Base-by-base conservation (phyloP, 2,888 invertebrate species). In the Tetranychus truncatus region DNA sequence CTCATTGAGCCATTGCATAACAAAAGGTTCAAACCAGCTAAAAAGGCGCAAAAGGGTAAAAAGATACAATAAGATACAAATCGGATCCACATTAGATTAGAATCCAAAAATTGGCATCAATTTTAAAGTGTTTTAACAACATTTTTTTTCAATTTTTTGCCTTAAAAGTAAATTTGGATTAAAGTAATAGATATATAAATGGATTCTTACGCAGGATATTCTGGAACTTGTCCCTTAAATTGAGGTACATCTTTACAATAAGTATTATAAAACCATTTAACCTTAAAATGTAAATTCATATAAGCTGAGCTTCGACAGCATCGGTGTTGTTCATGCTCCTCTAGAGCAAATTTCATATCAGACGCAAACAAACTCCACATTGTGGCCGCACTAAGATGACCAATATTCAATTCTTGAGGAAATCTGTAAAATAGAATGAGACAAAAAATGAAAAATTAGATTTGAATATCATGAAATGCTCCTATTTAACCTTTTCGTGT, bases 1-100 rank as follows among this genome's bases (percentile, higher is more conserved):
- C 83, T 99, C 99, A 82, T 97, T 97, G 67, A 99, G 87, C 99
- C 99, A 99, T 83, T 97, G 97, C 97, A 99, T 99, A 71, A 99
- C 99, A 84, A 99, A 99, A n/a, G 97, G 96, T 83, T 97, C 97
- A 83, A 99, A 99, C 97, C 97, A 99, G 78, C 86, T 87, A 81
- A 67, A 80, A 78, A 9, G 11, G 24, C n/a, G 7, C 1, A 21
- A 34, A n/a, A 65, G 24, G 21, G 45, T 18, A 45, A 15, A 7
- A 45, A 15, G 18, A 44, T 73, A 45, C 15, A 75, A 45, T n/a
- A 76, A 75, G 73, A 74, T 77, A 76, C n/a, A 21, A 71, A 71
- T 18, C 74, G 4, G 34, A 34, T 34, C 34, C 34, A 34, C 5
- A 34, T 34, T 34, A 34, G 34, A 34, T 34, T 34, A 34, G 34